These are phyloP conservation scores for Crocidura indochinensis DNA, from an alignment of 2,797 vertebrate genomes.

Conservation along the genomic window DNA sequence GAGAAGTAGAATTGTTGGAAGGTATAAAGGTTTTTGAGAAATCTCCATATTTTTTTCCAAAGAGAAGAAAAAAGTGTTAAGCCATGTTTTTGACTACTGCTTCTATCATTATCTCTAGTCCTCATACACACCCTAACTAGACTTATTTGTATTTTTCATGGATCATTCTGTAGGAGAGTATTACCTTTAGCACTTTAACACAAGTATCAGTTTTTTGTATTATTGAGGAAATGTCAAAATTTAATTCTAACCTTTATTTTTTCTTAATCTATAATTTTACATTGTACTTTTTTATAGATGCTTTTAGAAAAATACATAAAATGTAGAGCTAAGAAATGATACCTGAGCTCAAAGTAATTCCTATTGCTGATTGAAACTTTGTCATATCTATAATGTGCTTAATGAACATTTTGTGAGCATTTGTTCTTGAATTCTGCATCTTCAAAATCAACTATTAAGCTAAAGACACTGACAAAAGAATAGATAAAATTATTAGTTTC, in stretches of 20 bases:
- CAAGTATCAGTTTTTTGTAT: background rate
- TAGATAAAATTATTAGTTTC: background rate
- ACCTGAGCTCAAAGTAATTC: background rate
- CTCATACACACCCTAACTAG: background rate
- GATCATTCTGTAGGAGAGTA: background rate
- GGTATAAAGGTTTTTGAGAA: too few species aligned
- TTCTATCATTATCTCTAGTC: background rate
- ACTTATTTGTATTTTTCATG: background rate
- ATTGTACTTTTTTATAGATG: background rate
- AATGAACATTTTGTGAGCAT: background rate
- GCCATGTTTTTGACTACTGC: background rate
- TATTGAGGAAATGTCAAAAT: background rate
- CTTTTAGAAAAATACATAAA: background rate
- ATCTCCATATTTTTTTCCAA: too few species aligned
- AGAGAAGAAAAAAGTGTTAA: too few species aligned
- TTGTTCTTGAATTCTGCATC: background rate
- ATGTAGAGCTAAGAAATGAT: background rate
- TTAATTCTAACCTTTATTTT: background rate
- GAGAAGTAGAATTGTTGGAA: too few species aligned
- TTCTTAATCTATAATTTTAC: background rate
- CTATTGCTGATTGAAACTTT: background rate
- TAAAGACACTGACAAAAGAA: background rate
- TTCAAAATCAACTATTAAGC: background rate
- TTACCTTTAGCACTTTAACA: background rate
- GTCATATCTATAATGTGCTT: background rate